Base-by-base conservation (phyloP, 2,797 vertebrate genomes). In the Pangasius krempfi region DNA sequence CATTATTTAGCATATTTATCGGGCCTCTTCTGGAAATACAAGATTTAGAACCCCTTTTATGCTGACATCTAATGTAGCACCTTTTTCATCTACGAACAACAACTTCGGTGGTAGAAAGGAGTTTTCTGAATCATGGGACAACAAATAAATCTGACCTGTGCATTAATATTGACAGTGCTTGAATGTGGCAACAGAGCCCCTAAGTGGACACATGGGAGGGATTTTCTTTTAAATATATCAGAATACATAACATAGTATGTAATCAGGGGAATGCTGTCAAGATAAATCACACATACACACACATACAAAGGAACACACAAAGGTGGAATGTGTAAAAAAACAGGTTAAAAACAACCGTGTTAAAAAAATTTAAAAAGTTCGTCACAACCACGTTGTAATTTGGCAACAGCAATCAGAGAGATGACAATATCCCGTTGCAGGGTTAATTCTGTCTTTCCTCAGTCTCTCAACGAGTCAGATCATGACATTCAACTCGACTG, bases 121-220 rank as follows among this genome's bases (percentile, higher is more conserved):
- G 60, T 30, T 85, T 68, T 80, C 27, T 66, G 68, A 64, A 81
- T 60, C n/a, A 85, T 33, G 6, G 54, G 25, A n/a, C 16, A 83
- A 86, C n/a, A 75, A 81, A 78, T 64, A 73, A 87, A 54, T 9
- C 2, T 64, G 37, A 88, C 9, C 25, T 83, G 50, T 87, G 56
- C 79, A 84, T 60, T 56, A 75, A 60, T n/a, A 52, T 54, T 82
- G 64, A 56, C 18, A 52, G 33, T 76, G 75, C 37, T 72, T 90
- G 12, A 62, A 64, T 81, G 78, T 88, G 52, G 80, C 62, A 87
- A 85, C 18, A 89, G 88, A 84, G 78, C 72, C 76, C 33, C 52
- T 68, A 14, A 81, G 52, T 85, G 84, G 79, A 16, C 22, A 78
- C 18, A 70, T 56, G 18, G 16, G 20, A 84, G 73, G n/a, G 4